Conservation (phyloP, 2,888 invertebrate genomes). For the Dasysyrphus tricinctus region DNA sequence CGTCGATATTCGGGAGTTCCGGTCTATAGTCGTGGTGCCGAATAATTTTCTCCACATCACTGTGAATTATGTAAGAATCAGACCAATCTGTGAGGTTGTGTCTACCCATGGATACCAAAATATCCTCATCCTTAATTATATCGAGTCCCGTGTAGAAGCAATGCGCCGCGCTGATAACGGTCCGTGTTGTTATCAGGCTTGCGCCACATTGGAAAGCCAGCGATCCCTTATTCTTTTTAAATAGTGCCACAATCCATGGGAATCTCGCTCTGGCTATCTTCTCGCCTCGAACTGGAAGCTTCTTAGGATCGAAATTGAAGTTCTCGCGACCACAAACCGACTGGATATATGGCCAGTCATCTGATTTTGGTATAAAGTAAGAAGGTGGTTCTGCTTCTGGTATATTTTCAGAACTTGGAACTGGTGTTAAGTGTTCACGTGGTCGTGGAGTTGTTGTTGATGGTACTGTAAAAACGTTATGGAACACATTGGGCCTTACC, state of each 20-base stretch:
- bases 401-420: not conserved
- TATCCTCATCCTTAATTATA: not conserved
- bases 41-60: constrained; percentile 77
- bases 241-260: constrained; percentile 88
- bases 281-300: constrained; percentile 21
- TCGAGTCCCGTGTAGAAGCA: constrained; percentile 8
- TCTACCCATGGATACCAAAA: constrained; percentile 81
- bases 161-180: constrained; percentile 82
- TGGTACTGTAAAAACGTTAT: not conserved
- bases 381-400: not conserved
- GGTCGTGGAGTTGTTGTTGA: not conserved
- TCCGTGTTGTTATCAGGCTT: constrained; percentile 79
- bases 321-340: constrained; percentile 78
- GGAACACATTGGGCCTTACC: too few species aligned
- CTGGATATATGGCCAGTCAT: constrained; percentile 31
- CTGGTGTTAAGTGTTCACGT: not conserved
- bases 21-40: constrained; percentile 81
- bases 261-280: constrained; percentile 84
- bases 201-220: constrained; percentile 82
- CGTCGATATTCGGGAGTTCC: constrained; percentile 78
- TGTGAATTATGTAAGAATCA: constrained; percentile 77
- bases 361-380: not conserved
- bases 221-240: constrained; percentile 82
- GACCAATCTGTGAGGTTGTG: constrained; percentile 80
- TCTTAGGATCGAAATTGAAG: not conserved